Percentiles rank a stretch among this genome's conserved stretches.
Evolutionary conservation across 2,888 invertebrate species (phyloP).

Genomic region (Polymixis lichenea): DNA sequence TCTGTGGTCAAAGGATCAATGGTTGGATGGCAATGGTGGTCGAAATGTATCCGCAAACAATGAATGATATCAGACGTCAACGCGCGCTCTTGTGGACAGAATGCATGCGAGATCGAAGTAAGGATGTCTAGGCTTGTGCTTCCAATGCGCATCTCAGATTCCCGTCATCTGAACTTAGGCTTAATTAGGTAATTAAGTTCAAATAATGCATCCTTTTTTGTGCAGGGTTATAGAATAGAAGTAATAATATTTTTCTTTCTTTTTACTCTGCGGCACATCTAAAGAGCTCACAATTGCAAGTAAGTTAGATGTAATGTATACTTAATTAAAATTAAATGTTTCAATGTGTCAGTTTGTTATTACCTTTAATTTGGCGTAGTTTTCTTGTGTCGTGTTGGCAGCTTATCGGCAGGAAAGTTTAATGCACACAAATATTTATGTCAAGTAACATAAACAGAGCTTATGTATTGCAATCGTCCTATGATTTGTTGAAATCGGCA

Average conservation of each 20-base stretch:
- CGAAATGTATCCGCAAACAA: conserved; percentile 3
- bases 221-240: conserved; percentile 61
- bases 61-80: background rate
- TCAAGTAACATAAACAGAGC: conserved; percentile 32
- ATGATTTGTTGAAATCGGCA: conserved; percentile 34
- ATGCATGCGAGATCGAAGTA: conserved; percentile 16
- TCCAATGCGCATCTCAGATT: conserved; percentile 18
- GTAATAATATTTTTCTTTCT: conserved; percentile 56
- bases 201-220: conserved; percentile 43
- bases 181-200: conserved; percentile 47
- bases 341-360: conserved; percentile 53
- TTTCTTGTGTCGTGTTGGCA: conserved; percentile 60
- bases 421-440: conserved; percentile 38
- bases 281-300: conserved; percentile 56
- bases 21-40: background rate
- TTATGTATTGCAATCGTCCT: conserved; percentile 52
- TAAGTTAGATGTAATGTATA: conserved; percentile 51
- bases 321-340: conserved; percentile 57
- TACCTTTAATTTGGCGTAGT: conserved; percentile 55
- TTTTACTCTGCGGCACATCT: conserved; percentile 57
- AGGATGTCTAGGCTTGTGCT: conserved; percentile 16
- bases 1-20: background rate
- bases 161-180: conserved; percentile 33
- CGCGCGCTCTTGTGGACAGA: conserved; percentile 15
- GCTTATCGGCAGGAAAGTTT: conserved; percentile 32